Evolutionary conservation across 2,113 vertebrate species (phyloP).

Genomic region (Pardalotus punctatus): DNA sequence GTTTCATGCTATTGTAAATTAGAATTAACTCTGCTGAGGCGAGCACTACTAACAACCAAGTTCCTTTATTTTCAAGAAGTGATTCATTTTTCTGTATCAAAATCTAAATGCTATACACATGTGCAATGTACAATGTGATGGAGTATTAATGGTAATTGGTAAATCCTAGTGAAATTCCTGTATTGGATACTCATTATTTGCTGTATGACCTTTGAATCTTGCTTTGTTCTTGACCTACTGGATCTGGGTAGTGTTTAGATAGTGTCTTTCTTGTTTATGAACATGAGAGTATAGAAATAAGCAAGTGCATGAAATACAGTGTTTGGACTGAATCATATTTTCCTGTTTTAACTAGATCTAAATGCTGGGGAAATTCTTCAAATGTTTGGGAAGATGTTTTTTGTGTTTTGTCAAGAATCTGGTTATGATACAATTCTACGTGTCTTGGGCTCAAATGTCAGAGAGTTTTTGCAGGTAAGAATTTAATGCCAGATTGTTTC

Average conservation of each 20-base stretch:
- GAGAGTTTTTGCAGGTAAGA: slow-evolving; percentile 96
- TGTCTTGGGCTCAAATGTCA: slow-evolving; percentile 95
- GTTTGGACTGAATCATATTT: background rate
- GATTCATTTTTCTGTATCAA: background rate
- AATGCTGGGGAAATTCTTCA: slow-evolving; percentile 96
- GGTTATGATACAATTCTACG: slow-evolving; percentile 97
- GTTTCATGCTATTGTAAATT: background rate
- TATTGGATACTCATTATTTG: background rate
- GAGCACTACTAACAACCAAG: background rate
- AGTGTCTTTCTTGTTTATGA: background rate
- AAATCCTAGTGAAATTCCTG: background rate
- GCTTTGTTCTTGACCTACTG: background rate
- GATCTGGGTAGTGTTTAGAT: background rate
- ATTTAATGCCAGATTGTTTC: background rate
- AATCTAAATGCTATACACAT: background rate
- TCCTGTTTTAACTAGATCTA: slow-evolving; percentile 80
- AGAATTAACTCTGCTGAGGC: background rate
- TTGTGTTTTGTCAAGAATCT: slow-evolving; percentile 98
- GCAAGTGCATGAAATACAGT: background rate
- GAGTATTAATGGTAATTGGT: background rate
- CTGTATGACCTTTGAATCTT: background rate
- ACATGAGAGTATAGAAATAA: background rate
- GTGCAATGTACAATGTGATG: accelerated
- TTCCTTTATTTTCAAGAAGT: background rate
- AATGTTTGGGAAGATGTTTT: slow-evolving; percentile 99